phyloP scores from a whole-genome alignment of 1,140 invertebrate species.

The Berghia stephanieae region DNA sequence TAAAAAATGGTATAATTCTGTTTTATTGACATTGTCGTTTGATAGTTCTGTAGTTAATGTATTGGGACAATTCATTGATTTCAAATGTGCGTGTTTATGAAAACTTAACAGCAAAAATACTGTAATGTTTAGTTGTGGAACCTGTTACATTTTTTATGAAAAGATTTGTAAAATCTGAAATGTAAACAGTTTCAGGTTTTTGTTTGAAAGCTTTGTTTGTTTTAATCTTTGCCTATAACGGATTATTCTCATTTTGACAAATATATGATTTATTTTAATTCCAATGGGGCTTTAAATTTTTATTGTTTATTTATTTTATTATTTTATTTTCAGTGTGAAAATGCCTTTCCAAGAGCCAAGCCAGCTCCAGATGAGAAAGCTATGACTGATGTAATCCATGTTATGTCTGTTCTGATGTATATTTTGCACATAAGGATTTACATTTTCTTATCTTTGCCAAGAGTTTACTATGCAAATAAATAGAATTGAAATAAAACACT shows the following conservation, averaged over 20 bases:
- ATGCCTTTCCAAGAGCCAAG: slow-evolving; percentile 86
- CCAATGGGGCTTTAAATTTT: neutral
- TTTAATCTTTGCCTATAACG: no score
- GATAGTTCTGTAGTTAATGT: no score
- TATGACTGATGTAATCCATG: slow-evolving; percentile 78
- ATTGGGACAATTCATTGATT: no score
- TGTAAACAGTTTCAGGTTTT: no score
- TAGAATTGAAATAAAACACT: neutral
- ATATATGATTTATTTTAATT: neutral
- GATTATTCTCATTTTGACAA: neutral
- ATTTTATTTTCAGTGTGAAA: slow-evolving; percentile 74
- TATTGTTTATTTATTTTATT: slow-evolving; percentile 9
- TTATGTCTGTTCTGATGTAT: slow-evolving; percentile 4
- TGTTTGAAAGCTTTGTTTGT: no score
- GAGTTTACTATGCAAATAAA: no score
- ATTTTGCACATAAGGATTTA: neutral
- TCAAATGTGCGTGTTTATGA: no score
- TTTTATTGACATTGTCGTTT: no score
- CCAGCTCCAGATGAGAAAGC: slow-evolving; percentile 82
- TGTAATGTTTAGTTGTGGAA: no score
- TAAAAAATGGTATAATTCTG: no score
- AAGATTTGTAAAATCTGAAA: no score
- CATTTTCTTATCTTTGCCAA: neutral
- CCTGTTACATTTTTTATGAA: neutral
- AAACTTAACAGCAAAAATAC: no score